phyloP scores from a whole-genome alignment of 2,888 invertebrate species.

The Drosophila borborema region DNA sequence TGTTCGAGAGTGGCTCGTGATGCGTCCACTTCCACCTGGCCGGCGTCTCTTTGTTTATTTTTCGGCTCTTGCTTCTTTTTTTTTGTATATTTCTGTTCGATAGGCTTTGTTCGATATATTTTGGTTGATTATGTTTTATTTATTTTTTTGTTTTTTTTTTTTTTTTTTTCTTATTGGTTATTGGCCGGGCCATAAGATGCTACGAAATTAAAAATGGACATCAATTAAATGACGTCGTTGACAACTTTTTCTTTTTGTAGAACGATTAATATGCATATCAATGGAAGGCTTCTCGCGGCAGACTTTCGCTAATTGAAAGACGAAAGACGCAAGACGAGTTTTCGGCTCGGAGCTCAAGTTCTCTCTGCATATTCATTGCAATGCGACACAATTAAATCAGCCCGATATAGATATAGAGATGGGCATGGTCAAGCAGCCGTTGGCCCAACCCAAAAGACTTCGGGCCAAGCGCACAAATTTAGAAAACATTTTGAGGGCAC shows the following conservation, averaged over 20 bases:
- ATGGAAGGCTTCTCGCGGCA: conserved; percentile 49
- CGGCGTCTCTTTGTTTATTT: conserved; percentile 26
- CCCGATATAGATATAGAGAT: conserved; percentile 52
- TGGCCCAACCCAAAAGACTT: conserved; percentile 51
- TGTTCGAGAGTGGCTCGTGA: conserved; percentile 67
- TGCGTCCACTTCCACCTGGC: conserved; percentile 51
- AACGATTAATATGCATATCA: conserved; percentile 67
- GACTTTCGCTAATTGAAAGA: conserved; percentile 78
- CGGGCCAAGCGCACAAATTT: conserved; percentile 69
- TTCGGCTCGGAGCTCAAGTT: conserved; percentile 35
- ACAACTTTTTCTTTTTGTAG: conserved; percentile 74
- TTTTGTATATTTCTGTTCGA: conserved; percentile 16
- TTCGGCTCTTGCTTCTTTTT: conserved; percentile 29
- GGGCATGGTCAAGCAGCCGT: conserved; percentile 39
- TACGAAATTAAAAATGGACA: conserved; percentile 71
- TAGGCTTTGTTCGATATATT: conserved; percentile 61
- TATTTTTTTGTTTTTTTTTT: conserved; percentile 12
- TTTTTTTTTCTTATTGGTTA: conserved; percentile 36
- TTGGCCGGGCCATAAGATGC: conserved; percentile 40
- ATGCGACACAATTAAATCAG: conserved; percentile 75
- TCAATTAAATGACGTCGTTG: conserved; percentile 48
- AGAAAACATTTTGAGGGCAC: conserved; percentile 82
- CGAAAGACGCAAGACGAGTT: conserved; percentile 46
- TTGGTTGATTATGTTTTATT: conserved; percentile 35
- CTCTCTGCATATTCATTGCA: conserved; percentile 64